Evolutionary conservation across 2,888 invertebrate genomes (phyloP).

Genomic region (Theodoxus fluviatilis): DNA sequence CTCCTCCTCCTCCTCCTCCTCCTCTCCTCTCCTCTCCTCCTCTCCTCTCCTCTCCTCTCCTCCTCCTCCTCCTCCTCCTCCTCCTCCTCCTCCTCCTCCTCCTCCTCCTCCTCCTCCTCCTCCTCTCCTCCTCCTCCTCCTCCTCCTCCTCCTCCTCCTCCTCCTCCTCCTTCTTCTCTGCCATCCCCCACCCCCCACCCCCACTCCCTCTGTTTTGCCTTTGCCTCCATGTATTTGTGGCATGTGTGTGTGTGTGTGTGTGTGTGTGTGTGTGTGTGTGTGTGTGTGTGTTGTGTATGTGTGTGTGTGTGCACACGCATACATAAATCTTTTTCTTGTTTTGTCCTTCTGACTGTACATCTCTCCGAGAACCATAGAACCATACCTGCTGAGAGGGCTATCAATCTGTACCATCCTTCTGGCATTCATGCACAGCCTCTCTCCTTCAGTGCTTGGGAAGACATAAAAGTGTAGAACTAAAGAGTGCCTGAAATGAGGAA

Average conservation of each 20-base stretch:
- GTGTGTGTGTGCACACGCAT: background rate
- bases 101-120: background rate
- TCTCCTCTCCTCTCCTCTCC: background rate
- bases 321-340: too few relatives aligned
- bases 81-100: background rate
- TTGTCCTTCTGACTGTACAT: too few relatives aligned
- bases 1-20: conserved; percentile 1
- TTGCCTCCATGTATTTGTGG: background rate
- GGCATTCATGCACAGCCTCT: too few relatives aligned
- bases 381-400: too few relatives aligned
- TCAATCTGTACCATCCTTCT: too few relatives aligned
- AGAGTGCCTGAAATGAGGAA: too few relatives aligned
- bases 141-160: background rate
- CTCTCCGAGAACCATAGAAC: too few relatives aligned
- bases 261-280: background rate
- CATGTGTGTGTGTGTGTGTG: background rate
- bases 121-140: background rate
- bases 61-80: background rate
- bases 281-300: background rate
- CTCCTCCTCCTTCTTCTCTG: background rate
- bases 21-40: background rate
- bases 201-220: background rate
- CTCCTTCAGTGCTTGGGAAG: too few relatives aligned
- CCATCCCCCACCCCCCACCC: background rate
- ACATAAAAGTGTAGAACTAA: too few relatives aligned